Evolutionary conservation across 2,888 invertebrate genomes (phyloP), one percentile per base, ranked within the genome.

Genomic region (Cantharis rustica): DNA sequence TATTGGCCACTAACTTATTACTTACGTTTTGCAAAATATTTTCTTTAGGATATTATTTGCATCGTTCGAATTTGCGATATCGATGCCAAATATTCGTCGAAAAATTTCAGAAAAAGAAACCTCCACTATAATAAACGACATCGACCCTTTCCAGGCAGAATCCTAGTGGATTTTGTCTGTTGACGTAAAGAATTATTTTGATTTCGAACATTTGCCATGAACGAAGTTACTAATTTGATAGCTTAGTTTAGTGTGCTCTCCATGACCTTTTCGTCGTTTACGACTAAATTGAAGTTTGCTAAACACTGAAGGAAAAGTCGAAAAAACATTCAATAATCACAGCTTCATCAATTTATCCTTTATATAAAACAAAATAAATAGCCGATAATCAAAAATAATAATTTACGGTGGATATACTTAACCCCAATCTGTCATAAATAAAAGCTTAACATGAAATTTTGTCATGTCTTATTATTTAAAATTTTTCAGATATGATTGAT

Each of bases 171-270:
- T 66, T 66, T 66, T 17, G 13, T 15, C 23, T 20, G 64, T 66
- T 66, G 16, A 23, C 64, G 64, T 66, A 66, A 66, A 66, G 64
- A 66, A 66, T 66, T 66, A 66, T 66, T 66, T 66, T 20, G 64
- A 23, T 66, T 20, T 66, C 20, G 20, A 20, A 23, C 64, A 66
- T 66, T 66, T 66, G n/a, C 47, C 47, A 47, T 47, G 47, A 47
- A 47, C 47, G 47, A 47, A n/a, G 47, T 47, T 47, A 47, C 47
- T 47, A 47, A 47, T 47, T 47, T 47, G 47, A 47, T 47, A 47
- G 47, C 47, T 47, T 47, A 7, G 47, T 47, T 47, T 47, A 47
- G 47, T 47, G 47, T 47, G 47, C 47, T 47, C 47, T 47, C 47
- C 13, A 47, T 47, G 47, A 47, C 47, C 47, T 47, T 31, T 47